These are phyloP conservation scores for Myopa testacea DNA, from an alignment of 2,888 invertebrate species.

Conservation along the genomic window DNA sequence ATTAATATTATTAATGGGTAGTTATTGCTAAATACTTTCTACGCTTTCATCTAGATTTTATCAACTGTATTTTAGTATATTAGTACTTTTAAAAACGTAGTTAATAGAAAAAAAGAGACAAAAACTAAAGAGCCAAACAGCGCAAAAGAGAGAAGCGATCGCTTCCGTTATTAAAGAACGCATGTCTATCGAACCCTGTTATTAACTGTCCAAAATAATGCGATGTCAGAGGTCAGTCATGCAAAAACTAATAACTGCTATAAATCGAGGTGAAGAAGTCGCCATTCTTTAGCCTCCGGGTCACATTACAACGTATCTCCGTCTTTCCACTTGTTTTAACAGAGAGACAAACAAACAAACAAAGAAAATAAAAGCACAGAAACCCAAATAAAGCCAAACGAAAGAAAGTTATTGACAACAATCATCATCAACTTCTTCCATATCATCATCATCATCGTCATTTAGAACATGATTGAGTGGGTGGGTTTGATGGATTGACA, in stretches of 20 bases:
- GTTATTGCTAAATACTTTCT: too few species aligned
- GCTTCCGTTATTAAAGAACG: background rate
- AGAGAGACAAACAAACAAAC: conserved; percentile 59
- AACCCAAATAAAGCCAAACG: background rate
- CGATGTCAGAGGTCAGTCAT: conserved; percentile 42
- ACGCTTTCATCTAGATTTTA: too few species aligned
- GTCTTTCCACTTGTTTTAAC: conserved; percentile 62
- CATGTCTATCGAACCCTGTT: background rate
- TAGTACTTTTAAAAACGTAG: too few species aligned
- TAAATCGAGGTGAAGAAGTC: conserved; percentile 16
- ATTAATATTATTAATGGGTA: background rate
- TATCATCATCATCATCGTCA: conserved; percentile 23
- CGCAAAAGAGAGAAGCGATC: too few species aligned
- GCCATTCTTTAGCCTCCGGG: background rate
- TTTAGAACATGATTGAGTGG: conserved; percentile 49
- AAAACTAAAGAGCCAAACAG: too few species aligned
- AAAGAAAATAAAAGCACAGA: background rate
- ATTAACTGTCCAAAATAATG: conserved; percentile 34
- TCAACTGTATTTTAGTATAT: too few species aligned
- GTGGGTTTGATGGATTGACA: conserved; percentile 61
- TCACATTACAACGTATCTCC: conserved; percentile 49
- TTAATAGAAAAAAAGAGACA: too few species aligned
- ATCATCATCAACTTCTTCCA: conserved; percentile 9
- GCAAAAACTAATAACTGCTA: conserved; percentile 41
- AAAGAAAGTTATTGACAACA: conserved; percentile 37